Conservation (phyloP, 2,113 vertebrate genomes). For the Laticauda colubrina region DNA sequence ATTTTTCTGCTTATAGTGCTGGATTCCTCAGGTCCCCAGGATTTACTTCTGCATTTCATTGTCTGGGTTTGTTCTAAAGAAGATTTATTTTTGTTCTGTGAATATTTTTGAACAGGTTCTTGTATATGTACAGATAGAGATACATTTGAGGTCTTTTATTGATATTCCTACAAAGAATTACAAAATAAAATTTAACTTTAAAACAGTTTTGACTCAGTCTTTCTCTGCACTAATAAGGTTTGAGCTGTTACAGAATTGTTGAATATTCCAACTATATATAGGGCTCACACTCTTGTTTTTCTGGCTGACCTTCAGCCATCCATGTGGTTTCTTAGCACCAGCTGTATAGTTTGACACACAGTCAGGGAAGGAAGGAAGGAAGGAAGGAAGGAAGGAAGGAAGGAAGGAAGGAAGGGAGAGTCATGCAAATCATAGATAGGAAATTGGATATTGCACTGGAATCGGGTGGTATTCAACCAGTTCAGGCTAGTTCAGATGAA, state of each 20-base stretch:
- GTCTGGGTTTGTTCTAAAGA: conserved; percentile 80
- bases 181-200: conserved; percentile 83
- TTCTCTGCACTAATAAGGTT: not conserved
- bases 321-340: not conserved
- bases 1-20: conserved; percentile 78
- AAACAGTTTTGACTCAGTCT: conserved; percentile 65
- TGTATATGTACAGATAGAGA: conserved; percentile 82
- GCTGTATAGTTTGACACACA: not conserved
- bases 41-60: conserved; percentile 78
- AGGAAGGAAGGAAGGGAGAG: not conserved
- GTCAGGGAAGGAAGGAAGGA: not conserved
- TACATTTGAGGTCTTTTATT: conserved; percentile 81
- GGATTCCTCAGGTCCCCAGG: conserved; percentile 69
- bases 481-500: no score
- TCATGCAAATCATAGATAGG: not conserved
- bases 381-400: not conserved
- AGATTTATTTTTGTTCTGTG: conserved; percentile 85
- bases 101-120: conserved; percentile 80
- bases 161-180: conserved; percentile 78
- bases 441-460: not conserved
- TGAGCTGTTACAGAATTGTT: not conserved
- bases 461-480: no score
- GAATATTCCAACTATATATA: not conserved
- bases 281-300: not conserved
- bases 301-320: not conserved